phyloP scores from a whole-genome alignment of 2,888 invertebrate genomes.

The Eumerus sabulonum region DNA sequence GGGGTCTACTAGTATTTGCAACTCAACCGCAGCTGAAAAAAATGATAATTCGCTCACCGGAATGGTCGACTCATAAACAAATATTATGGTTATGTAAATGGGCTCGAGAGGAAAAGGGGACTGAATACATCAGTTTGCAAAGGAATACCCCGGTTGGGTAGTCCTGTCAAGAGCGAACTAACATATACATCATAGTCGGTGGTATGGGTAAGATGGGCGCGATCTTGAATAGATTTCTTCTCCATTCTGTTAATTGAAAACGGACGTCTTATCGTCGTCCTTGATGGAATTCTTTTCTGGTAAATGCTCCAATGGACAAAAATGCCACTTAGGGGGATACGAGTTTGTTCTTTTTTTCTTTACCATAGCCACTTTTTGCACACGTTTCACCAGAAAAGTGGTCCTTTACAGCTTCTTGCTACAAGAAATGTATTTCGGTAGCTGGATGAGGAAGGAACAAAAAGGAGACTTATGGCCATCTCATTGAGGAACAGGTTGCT shows the following conservation, averaged over 20 bases:
- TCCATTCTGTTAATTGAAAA: too few relatives aligned
- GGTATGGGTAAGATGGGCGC: too few relatives aligned
- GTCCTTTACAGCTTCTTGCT: too few relatives aligned
- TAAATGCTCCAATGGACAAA: too few relatives aligned
- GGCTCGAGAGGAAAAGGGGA: slow-evolving; percentile 32
- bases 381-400: not conserved
- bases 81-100: slow-evolving; percentile 63
- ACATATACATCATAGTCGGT: too few relatives aligned
- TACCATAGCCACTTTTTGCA: slow-evolving; percentile 2
- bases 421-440: not conserved
- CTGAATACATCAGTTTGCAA: too few relatives aligned
- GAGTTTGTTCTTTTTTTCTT: not conserved
- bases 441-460: slow-evolving; percentile 2
- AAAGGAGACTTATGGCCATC: slow-evolving; percentile 46
- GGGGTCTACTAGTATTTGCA: slow-evolving; percentile 57
- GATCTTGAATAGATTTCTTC: too few relatives aligned
- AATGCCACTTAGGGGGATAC: not conserved
- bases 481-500: slow-evolving; percentile 20
- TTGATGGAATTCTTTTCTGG: too few relatives aligned
- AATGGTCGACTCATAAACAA: slow-evolving; percentile 54
- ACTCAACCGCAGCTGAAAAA: slow-evolving; percentile 49
- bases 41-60: slow-evolving; percentile 53
- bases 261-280: too few relatives aligned
- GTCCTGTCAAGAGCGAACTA: too few relatives aligned
- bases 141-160: too few relatives aligned